Conservation (phyloP, 2,797 vertebrate genomes). For the Alcedo quadribrachys region DNA sequence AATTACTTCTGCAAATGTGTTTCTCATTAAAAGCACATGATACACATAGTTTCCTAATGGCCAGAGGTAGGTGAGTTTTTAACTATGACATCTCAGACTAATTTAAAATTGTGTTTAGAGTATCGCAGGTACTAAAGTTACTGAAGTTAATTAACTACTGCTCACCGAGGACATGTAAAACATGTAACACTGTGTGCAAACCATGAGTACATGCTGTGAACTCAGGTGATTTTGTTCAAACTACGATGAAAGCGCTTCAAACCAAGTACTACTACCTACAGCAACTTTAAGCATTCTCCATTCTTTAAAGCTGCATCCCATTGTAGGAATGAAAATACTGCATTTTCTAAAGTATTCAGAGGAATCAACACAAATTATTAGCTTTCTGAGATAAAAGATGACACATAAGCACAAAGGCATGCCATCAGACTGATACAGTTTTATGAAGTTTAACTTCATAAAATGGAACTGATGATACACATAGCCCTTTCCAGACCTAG, state of each 20-base stretch:
- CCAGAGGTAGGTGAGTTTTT: background rate
- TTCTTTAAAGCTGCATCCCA: accelerated
- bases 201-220: background rate
- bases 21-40: background rate
- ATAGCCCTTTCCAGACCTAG: background rate
- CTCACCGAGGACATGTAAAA: background rate
- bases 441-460: background rate
- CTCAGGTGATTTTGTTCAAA: background rate
- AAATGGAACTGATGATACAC: no score
- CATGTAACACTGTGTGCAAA: background rate
- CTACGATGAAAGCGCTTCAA: background rate
- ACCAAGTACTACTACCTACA: background rate
- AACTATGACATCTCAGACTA: background rate
- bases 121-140: background rate
- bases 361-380: background rate
- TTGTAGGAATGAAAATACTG: background rate
- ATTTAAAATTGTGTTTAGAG: background rate
- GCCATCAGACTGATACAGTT: background rate
- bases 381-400: background rate
- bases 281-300: background rate
- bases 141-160: background rate
- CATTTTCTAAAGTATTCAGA: background rate
- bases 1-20: background rate
- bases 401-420: background rate
- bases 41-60: background rate